Conservation (phyloP, 2,797 vertebrate species). For the Rhynchonycteris naso region DNA sequence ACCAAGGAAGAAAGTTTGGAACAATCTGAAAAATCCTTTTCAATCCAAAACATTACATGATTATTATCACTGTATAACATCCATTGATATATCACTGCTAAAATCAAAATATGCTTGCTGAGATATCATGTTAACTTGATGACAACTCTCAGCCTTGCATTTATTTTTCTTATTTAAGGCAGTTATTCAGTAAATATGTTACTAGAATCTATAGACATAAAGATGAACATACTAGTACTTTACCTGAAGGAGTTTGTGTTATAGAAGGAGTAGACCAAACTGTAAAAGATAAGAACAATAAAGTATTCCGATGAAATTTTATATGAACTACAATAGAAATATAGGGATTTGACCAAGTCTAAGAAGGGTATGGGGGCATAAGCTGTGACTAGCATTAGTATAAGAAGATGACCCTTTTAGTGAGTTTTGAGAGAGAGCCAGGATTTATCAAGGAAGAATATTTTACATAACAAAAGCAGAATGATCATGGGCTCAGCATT, state of each 20-base stretch:
- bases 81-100: neutral
- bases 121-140: neutral
- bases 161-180: neutral
- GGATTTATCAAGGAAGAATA: neutral
- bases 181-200: neutral
- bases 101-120: neutral
- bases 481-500: neutral
- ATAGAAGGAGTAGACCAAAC: neutral
- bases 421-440: neutral
- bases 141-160: neutral
- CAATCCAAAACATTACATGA: neutral
- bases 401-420: neutral
- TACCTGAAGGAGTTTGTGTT: neutral
- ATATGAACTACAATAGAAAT: neutral
- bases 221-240: neutral
- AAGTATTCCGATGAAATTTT: neutral
- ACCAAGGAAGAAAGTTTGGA: neutral
- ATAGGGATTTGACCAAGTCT: neutral
- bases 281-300: neutral
- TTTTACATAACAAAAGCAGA: neutral
- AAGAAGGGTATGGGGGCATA: neutral
- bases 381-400: neutral
- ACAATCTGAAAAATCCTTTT: neutral
- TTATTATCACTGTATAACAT: neutral
- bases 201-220: neutral